A percentile compares a stretch with the other conserved stretches of the same genome.
These are phyloP conservation scores for Agelastica alni DNA, from an alignment of 2,888 invertebrate genomes.

Conservation along the genomic window DNA sequence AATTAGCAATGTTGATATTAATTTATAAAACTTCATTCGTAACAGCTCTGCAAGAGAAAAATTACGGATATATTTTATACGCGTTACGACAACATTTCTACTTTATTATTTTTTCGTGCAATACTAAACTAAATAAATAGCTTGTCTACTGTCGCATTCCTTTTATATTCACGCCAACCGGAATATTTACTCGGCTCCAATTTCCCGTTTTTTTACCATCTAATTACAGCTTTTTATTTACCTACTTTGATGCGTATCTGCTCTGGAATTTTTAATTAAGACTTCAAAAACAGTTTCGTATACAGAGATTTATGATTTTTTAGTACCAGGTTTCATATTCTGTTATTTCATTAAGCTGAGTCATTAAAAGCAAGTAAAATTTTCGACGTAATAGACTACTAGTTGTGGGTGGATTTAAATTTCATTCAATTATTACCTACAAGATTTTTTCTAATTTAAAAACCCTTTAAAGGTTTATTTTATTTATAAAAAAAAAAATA, in stretches of 20 bases:
- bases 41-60: conserved; percentile 1
- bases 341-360: background rate
- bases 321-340: conserved; percentile 7
- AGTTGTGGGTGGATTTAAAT: too few relatives aligned
- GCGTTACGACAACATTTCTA: conserved; percentile 12
- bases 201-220: conserved; percentile 7
- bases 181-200: conserved; percentile 3
- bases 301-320: conserved; percentile 5
- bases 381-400: background rate
- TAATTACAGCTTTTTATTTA: conserved; percentile 11
- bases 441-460: too few relatives aligned
- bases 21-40: background rate
- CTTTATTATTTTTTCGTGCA: conserved; percentile 11
- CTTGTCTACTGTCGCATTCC: conserved; percentile 5
- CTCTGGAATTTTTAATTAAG: conserved; percentile 15
- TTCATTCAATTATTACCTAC: too few relatives aligned
- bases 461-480: too few relatives aligned
- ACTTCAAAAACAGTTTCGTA: conserved; percentile 15
- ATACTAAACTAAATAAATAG: conserved; percentile 12
- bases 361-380: background rate
- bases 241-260: conserved; percentile 10
- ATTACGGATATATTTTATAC: conserved; percentile 13
- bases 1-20: too few relatives aligned
- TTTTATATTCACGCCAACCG: conserved; percentile 4
- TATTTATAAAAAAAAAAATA: too few relatives aligned